phyloP scores from a whole-genome alignment of 2,888 invertebrate genomes.

The Caenorhabditis japonica region DNA sequence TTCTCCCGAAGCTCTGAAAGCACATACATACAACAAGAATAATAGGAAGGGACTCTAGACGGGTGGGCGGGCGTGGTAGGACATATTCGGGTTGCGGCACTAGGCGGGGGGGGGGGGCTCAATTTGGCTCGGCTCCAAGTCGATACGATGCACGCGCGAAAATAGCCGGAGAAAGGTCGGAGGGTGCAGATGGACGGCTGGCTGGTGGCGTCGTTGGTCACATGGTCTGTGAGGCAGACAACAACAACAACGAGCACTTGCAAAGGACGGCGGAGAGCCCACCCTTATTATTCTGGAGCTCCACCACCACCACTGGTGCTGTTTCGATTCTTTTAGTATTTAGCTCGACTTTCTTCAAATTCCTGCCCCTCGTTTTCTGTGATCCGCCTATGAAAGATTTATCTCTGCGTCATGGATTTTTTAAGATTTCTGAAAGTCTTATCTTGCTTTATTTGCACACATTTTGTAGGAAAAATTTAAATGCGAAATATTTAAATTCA shows the following conservation, averaged over 20 bases:
- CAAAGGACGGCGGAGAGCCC: constrained; percentile 12
- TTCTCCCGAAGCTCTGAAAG: constrained; percentile 17
- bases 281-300: constrained; percentile 25
- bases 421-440: no score
- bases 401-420: no score
- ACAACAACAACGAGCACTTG: constrained; percentile 42
- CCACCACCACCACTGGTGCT: constrained; percentile 24
- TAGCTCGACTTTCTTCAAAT: no score
- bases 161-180: constrained; percentile 26
- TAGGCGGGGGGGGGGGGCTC: constrained; percentile 14
- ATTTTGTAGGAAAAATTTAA: no score
- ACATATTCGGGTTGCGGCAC: constrained; percentile 2
- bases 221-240: constrained; percentile 41
- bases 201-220: no score
- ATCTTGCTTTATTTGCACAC: no score
- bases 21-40: constrained; percentile 40
- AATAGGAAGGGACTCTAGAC: constrained; percentile 37
- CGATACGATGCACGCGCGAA: constrained; percentile 39
- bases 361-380: no score
- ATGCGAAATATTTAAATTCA: no score
- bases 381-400: no score
- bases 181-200: constrained; percentile 44
- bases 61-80: constrained; percentile 10
- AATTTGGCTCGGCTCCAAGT: constrained; percentile 52
- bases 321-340: background rate